Evolutionary conservation across 2,888 invertebrate genomes (phyloP), one percentile per base, ranked within the genome.

Genomic region (Gari tellinella): DNA sequence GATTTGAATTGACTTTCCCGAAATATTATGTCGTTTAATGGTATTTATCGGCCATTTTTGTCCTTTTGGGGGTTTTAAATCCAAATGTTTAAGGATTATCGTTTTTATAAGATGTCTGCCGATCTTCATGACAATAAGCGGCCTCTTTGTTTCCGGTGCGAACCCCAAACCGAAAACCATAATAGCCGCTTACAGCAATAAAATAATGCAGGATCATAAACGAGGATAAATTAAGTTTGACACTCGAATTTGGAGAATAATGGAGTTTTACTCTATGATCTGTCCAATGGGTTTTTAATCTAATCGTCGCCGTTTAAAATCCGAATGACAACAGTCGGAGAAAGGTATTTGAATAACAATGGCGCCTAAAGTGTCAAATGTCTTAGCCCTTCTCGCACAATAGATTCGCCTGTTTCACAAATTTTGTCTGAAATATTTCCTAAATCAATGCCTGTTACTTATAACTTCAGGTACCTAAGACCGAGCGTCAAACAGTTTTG

Each of bases 181-280:
- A 46, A 68, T 68, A 21, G 66, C 68, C 64, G 37, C 72, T 68
- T 58, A 68, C 65, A 67, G 63, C 73, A 67, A 78, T 78, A 73
- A 78, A 75, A 70, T 75, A 66, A 70, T 66, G 69, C 41, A 23
- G 46, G 53, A 52, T 45, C 41, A 65, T 75, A 75, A 70, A 70
- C 64, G 70, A 70, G 69, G 56, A 78, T 70, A 74, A 61, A 78
- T 78, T 74, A 73, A 78, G 64, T 78, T 64, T 73, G 69, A 67
- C 78, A 67, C 77, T 69, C 43, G 49, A 63, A 65, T 65, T 52
- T 62, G 23, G 25, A 51, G 62, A 72, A 70, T 77, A 65, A 77
- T 77, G 52, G 52, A 77, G 77, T 68, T 31, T 31, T 31, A 31
- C 31, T 31, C 31, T 31, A 31, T 31, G 31, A 31, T 31, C 31